Conservation (phyloP, 2,113 vertebrate genomes). For the Anguilla japonica region DNA sequence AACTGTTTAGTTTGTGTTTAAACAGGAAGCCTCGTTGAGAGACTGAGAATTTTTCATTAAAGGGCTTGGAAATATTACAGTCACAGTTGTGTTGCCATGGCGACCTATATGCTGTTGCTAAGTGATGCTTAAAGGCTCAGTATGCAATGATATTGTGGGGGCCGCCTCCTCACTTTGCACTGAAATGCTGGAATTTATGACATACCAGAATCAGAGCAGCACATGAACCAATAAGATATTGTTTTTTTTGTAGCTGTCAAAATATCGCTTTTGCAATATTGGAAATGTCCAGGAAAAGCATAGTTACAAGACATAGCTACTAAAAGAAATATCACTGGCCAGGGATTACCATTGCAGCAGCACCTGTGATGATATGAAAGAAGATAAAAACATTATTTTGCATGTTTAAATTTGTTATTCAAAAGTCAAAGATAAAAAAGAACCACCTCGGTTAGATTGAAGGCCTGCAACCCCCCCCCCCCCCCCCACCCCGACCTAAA, state of each 20-base stretch:
- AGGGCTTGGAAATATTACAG: not conserved
- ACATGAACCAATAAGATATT: not conserved
- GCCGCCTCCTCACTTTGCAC: not conserved
- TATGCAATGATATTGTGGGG: not conserved
- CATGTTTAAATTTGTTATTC: not conserved
- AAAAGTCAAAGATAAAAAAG: not conserved
- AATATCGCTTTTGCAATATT: not conserved
- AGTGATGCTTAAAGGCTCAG: conserved; percentile 11
- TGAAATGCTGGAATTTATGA: not conserved
- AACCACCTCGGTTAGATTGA: not conserved
- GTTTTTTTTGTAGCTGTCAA: too few species aligned
- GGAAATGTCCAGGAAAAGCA: not conserved
- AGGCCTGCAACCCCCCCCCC: not conserved
- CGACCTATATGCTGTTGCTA: not conserved
- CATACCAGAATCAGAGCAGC: not conserved
- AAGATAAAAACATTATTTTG: not conserved
- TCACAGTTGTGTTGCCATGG: conserved; percentile 8
- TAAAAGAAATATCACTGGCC: not conserved
- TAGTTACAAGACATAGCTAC: not conserved
- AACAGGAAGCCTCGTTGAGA: too few species aligned
- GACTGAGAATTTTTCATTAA: not conserved
- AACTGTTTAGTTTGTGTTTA: too few species aligned
- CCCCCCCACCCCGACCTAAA: not conserved
- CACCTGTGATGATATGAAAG: not conserved
- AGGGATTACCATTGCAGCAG: not conserved